These are phyloP conservation scores for Gymnoscopelus microlampas DNA, from an alignment of 2,797 vertebrate genomes.

Conservation along the genomic window DNA sequence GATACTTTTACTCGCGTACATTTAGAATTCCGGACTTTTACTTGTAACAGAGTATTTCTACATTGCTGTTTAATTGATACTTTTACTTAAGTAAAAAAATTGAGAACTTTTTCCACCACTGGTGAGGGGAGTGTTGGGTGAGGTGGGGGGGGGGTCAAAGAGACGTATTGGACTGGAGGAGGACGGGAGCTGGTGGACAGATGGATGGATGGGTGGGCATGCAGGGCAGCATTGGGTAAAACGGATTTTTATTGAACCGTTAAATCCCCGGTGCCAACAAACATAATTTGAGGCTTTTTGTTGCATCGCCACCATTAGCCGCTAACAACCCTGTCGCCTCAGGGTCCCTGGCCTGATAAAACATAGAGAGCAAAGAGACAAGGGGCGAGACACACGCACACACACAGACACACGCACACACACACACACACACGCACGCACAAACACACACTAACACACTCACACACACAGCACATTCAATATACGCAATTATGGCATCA, in stretches of 20 bases:
- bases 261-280: slow-evolving; percentile 62
- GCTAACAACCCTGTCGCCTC: slow-evolving; percentile 54
- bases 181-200: slow-evolving; percentile 21
- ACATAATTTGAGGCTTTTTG: slow-evolving; percentile 68
- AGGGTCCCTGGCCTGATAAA: slow-evolving; percentile 58
- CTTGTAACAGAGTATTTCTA: no score
- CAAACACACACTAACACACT: no score
- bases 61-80: no score
- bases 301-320: slow-evolving; percentile 70
- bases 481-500: slow-evolving; percentile 43
- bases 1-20: no score
- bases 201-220: slow-evolving; percentile 37
- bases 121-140: neutral
- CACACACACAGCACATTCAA: slow-evolving; percentile 35
- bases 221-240: slow-evolving; percentile 51
- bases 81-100: no score
- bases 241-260: slow-evolving; percentile 69
- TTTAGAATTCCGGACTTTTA: no score
- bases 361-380: slow-evolving; percentile 50
- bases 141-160: neutral
- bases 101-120: no score
- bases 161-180: slow-evolving; percentile 19
- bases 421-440: no score
- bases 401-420: no score
- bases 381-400: slow-evolving; percentile 27